Evolutionary conservation across 1,140 invertebrate genomes (phyloP).

Genomic region (Fopius arisanus): DNA sequence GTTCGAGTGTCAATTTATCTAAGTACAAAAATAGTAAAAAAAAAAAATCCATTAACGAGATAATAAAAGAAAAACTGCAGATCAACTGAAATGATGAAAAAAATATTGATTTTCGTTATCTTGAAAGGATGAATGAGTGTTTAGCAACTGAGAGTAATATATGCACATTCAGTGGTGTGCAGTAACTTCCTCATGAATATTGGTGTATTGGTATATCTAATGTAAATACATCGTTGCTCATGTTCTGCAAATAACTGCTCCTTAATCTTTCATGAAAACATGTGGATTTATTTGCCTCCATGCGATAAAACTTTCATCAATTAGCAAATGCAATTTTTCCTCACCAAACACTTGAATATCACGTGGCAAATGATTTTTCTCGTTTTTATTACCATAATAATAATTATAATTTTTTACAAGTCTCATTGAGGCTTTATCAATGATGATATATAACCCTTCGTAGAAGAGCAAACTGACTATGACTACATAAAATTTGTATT

Average conservation of each 20-base stretch:
- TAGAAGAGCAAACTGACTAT: conserved; percentile 2
- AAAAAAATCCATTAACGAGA: background rate
- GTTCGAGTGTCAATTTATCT: background rate
- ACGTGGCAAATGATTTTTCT: conserved; percentile 5
- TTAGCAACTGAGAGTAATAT: background rate
- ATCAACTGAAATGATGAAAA: background rate
- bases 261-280: background rate
- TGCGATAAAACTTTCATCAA: conserved; percentile 2
- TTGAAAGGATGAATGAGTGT: conserved; percentile 1
- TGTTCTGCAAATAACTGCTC: conserved; percentile 1
- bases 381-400: background rate
- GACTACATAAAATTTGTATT: conserved; percentile 13
- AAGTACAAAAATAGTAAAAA: conserved; percentile 10
- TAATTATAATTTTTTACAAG: background rate
- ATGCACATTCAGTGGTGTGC: background rate
- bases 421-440: background rate
- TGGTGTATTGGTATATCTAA: background rate
- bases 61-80: background rate
- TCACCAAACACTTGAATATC: background rate
- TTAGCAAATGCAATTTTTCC: background rate
- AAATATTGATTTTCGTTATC: background rate
- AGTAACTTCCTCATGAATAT: background rate
- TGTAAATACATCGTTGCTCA: background rate
- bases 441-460: background rate
- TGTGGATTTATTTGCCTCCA: background rate